Percentiles rank a stretch among this genome's conserved stretches.
Conservation (phyloP, 1,140 invertebrate genomes). For the Panagrolaimus sp. region DNA sequence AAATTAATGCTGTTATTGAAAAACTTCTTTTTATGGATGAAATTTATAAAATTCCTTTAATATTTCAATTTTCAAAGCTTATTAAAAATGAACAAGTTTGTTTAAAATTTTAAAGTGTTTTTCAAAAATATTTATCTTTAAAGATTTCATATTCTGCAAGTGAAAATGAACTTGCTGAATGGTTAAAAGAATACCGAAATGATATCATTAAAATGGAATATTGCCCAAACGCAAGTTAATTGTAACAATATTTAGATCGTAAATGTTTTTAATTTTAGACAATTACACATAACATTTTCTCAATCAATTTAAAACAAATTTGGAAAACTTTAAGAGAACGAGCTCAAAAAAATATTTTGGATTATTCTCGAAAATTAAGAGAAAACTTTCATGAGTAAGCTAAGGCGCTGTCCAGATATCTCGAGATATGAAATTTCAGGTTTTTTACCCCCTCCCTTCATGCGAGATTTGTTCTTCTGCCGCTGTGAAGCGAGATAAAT, state of each 20-base stretch:
- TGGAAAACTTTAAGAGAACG: conserved; percentile 31
- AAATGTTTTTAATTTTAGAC: conserved; percentile 17
- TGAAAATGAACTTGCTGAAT: conserved; percentile 32
- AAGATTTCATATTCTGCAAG: conserved; percentile 31
- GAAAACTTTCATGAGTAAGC: conserved; percentile 35
- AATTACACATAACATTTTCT: conserved; percentile 32
- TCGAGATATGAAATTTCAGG: too few species aligned
- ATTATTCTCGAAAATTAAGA: conserved; percentile 31
- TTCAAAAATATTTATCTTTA: background rate
- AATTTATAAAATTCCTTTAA: conserved; percentile 23
- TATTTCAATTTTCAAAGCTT: conserved; percentile 20
- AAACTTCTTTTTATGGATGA: conserved; percentile 21
- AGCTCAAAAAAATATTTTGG: conserved; percentile 27
- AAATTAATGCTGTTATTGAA: conserved; percentile 20
- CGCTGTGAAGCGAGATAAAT: too few species aligned
- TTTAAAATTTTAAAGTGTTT: background rate
- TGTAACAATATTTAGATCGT: too few species aligned
- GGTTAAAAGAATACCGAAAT: conserved; percentile 21
- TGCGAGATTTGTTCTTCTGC: too few species aligned
- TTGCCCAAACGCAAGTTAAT: conserved; percentile 28
- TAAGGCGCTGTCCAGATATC: too few species aligned
- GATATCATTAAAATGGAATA: conserved; percentile 34
- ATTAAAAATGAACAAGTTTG: conserved; percentile 33
- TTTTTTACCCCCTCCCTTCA: too few species aligned
- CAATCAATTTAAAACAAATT: conserved; percentile 21